A percentile compares a stretch with the other conserved stretches of the same genome.
Conservation (phyloP, 2,797 vertebrate species). For the Leptatherina wallacei region DNA sequence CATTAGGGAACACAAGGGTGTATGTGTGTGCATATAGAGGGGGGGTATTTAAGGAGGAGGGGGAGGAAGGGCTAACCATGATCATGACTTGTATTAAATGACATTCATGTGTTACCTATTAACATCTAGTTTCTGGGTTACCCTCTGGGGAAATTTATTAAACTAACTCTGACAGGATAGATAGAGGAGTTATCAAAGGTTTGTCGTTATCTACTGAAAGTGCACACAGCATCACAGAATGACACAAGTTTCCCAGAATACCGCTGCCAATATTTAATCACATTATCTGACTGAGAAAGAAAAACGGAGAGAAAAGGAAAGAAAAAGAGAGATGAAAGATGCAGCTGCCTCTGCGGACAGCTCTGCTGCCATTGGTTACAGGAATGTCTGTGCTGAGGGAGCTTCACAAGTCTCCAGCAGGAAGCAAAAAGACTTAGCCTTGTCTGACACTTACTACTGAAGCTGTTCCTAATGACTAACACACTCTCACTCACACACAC, state of each 20-base stretch:
- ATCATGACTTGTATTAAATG: conserved; percentile 59
- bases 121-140: conserved; percentile 58
- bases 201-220: conserved; percentile 26
- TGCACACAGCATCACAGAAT: conserved; percentile 1
- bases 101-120: conserved; percentile 72
- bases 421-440: conserved; percentile 28
- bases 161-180: conserved; percentile 26
- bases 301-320: background rate
- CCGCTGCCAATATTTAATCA: conserved; percentile 28
- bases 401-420: conserved; percentile 15
- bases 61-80: conserved; percentile 33
- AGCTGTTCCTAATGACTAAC: conserved; percentile 47
- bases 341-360: conserved; percentile 38
- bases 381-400: conserved; percentile 21
- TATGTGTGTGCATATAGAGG: conserved; percentile 27
- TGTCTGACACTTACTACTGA: conserved; percentile 37
- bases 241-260: conserved; percentile 17
- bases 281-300: conserved; percentile 31
- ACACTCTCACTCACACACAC: conserved; percentile 23
- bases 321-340: conserved; percentile 13
- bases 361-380: conserved; percentile 37
- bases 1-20: conserved; percentile 33
- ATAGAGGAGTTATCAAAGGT: conserved; percentile 40
- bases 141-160: conserved; percentile 36
- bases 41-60: conserved; percentile 48